Conservation (phyloP, 2,113 vertebrate genomes). For the Mus musculus region GRCm39 chr15:94564501-94565000, state of each 20-base stretch:
- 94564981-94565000: neutral
- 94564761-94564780: neutral
- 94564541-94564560: neutral
- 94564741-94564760: neutral
- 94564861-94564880: neutral
- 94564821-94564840: neutral
- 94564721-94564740: neutral
- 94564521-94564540: neutral
- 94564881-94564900: neutral
- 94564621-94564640: neutral
- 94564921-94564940: neutral
- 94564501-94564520: neutral
- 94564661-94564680: neutral
- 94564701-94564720: too few species aligned
- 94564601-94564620: neutral
- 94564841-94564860: neutral
- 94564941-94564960: conserved; percentile 34
- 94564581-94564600: neutral
- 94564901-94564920: neutral
- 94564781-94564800: neutral
- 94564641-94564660: neutral
- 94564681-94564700: neutral
- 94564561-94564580: neutral
- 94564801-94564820: neutral
- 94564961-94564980: conserved; percentile 9